Evolutionary conservation across 2,888 invertebrate genomes (phyloP).

Genomic region (Athetis lepigone): DNA sequence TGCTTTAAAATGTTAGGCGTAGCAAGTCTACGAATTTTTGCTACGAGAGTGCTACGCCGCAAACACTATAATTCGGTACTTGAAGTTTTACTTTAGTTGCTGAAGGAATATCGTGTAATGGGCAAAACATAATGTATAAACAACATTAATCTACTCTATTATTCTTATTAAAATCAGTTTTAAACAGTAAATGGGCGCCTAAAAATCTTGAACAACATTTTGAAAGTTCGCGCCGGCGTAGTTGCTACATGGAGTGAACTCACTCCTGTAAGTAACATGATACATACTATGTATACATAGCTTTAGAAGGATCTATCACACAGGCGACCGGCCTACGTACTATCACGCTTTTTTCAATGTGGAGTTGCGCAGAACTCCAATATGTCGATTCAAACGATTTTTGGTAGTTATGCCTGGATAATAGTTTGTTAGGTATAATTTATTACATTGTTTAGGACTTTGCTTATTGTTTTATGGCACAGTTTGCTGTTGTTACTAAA

Average conservation of each 20-base stretch:
- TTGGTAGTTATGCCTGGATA: slow-evolving; percentile 40
- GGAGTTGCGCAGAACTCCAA: slow-evolving; percentile 55
- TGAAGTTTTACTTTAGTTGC: slow-evolving; percentile 1
- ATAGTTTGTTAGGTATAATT: slow-evolving; percentile 22
- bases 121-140: not conserved
- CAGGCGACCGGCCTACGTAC: slow-evolving; percentile 55
- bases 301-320: slow-evolving; percentile 55
- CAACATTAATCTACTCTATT: not conserved
- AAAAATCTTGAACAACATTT: slow-evolving; percentile 50
- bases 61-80: not conserved
- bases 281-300: slow-evolving; percentile 53
- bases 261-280: slow-evolving; percentile 57
- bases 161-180: slow-evolving; percentile 11
- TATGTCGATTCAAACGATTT: slow-evolving; percentile 49
- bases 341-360: slow-evolving; percentile 52
- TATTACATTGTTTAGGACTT: not conserved
- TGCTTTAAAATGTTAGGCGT: slow-evolving; percentile 12
- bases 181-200: slow-evolving; percentile 25
- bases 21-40: slow-evolving; percentile 36
- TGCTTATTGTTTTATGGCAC: not conserved
- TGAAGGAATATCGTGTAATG: not conserved
- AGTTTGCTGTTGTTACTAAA: not conserved
- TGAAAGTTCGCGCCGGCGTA: slow-evolving; percentile 62
- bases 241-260: slow-evolving; percentile 48
- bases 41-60: slow-evolving; percentile 42